phyloP scores from a whole-genome alignment of 2,113 vertebrate genomes.

The Nibea albiflora region DNA sequence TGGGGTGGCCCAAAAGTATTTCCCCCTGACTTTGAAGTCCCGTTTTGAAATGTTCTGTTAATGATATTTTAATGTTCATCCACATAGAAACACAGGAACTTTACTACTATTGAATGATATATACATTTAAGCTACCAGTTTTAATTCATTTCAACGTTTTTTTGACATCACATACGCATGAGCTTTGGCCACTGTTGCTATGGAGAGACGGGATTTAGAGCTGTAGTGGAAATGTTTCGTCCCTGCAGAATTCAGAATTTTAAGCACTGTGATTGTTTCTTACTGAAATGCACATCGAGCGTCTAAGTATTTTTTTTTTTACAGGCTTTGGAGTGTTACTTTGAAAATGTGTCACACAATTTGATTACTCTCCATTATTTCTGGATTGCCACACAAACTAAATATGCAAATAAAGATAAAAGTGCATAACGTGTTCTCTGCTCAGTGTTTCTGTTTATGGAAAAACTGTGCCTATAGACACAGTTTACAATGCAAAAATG shows the following conservation, averaged over 20 bases:
- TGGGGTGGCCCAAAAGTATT: neutral
- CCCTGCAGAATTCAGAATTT: neutral
- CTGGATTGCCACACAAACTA: too few relatives aligned
- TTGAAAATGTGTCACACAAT: too few relatives aligned
- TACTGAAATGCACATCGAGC: neutral
- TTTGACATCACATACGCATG: neutral
- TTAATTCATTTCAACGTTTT: neutral
- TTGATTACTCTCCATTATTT: too few relatives aligned
- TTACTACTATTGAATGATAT: neutral
- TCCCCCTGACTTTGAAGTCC: neutral
- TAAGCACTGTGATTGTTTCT: neutral
- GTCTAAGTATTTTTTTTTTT: too few relatives aligned
- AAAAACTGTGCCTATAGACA: too few relatives aligned
- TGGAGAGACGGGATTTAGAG: neutral
- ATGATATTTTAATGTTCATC: neutral
- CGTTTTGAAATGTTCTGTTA: neutral
- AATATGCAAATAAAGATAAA: too few relatives aligned
- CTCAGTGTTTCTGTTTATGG: too few relatives aligned
- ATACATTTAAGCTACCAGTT: neutral
- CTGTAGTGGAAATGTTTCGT: neutral
- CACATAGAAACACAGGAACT: neutral
- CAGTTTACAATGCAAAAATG: too few relatives aligned
- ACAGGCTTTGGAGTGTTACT: too few relatives aligned
- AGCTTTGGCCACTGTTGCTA: neutral
- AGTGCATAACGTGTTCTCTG: too few relatives aligned